Base-by-base conservation (phyloP, 2,113 vertebrate genomes). In the Mugil cephalus region DNA sequence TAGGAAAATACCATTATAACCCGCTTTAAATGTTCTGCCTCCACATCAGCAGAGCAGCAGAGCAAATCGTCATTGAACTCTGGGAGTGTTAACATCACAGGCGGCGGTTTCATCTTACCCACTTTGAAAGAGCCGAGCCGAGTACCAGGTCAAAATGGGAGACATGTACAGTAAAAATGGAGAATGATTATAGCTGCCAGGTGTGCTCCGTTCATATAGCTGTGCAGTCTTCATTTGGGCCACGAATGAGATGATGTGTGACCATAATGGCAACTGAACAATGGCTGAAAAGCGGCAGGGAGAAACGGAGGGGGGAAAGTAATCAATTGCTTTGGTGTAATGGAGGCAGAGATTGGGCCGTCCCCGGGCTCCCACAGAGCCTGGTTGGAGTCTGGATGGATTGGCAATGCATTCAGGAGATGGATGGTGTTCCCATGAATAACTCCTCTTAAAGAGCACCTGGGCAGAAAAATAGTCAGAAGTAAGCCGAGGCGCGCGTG, bases 271-370 rank as follows among this genome's bases (percentile, higher is more conserved):
- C 74, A 54, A 66, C 71, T 74, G 79, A 85, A 81, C 76, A 79
- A 84, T 60, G 45, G 76, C 70, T 62, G 82, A 69, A 60, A 69
- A 66, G 54, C 19, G 11, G 61, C 74, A 65, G 65, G 62, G 66
- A 83, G 66, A 68, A 68, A 69, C 43, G 24, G 24, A n/a, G n/a
- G 24, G 24, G 58, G 65, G 56, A 62, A 50, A 81, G 80, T 83
- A 91, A 91, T 91, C 83, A 91, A 74, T 91, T 83, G 75, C 78
- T 55, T 48, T 38, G 67, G 74, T 61, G 69, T 87, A 91, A 87
- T 73, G 30, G 77, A 87, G 79, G 77, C 63, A 80, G 70, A 82
- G 80, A 91, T 87, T 88, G 79, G 87, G 54, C 83, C 14, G 50
- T 84, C 43, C 52, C 63, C 18, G 50, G 70, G 59, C 74, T 71